Percentiles rank a stretch among this genome's conserved stretches.
Evolutionary conservation across 2,113 vertebrate species (phyloP).

Genomic region (Manacus vitellinus): DNA sequence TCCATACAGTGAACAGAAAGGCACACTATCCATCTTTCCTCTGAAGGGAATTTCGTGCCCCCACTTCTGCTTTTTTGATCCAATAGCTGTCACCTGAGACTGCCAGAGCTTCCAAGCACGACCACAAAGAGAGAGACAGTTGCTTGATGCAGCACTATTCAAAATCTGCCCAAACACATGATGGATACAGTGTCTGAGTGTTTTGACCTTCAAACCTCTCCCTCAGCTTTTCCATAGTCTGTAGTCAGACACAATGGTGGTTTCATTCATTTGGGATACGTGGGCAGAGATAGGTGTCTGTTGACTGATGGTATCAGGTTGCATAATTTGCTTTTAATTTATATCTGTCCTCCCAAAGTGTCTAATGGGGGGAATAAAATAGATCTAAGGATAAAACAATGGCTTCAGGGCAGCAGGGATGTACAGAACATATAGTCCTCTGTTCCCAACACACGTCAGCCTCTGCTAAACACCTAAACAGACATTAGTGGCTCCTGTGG

Average conservation of each 20-base stretch:
- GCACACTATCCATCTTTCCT: neutral
- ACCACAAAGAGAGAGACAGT: neutral
- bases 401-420: neutral
- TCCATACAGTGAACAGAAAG: neutral
- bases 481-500: neutral
- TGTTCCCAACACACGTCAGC: neutral
- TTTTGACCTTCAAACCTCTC: slow-evolving; percentile 5
- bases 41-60: neutral
- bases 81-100: slow-evolving; percentile 16
- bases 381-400: slow-evolving; percentile 20
- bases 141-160: slow-evolving; percentile 11
- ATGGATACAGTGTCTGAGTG: neutral
- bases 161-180: neutral
- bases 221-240: neutral
- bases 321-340: slow-evolving; percentile 61
- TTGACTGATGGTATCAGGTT: slow-evolving; percentile 36
- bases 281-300: slow-evolving; percentile 27
- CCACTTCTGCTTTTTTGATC: neutral
- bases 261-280: neutral
- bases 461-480: neutral
- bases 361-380: neutral
- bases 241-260: neutral
- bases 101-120: neutral
- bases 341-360: neutral
- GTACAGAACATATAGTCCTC: neutral